phyloP scores from a whole-genome alignment of 2,797 vertebrate genomes.

The Sebastes melanostomus region DNA sequence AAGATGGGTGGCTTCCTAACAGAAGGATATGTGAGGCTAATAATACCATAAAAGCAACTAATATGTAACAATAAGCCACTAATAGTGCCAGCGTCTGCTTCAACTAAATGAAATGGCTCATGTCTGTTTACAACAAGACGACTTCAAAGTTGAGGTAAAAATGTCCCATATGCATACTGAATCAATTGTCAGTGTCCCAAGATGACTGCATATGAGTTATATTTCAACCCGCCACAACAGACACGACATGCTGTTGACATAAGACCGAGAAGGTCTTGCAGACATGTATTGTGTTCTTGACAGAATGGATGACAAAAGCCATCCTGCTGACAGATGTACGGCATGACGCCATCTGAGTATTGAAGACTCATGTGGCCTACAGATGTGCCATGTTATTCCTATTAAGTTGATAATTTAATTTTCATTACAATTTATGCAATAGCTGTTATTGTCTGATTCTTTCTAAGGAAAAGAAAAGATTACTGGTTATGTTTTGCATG shows the following conservation, averaged over 20 bases:
- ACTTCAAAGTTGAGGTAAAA: not conserved
- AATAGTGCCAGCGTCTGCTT: not conserved
- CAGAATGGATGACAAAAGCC: slow-evolving; percentile 5
- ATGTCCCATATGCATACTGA: not conserved
- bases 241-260: slow-evolving; percentile 19
- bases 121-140: not conserved
- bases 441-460: not conserved
- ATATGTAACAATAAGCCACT: not conserved
- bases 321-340: slow-evolving; percentile 32
- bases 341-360: slow-evolving; percentile 30
- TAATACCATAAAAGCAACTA: not conserved
- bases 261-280: not conserved
- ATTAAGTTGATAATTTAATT: not conserved
- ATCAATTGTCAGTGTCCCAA: not conserved
- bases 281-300: slow-evolving; percentile 17
- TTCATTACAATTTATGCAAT: not conserved
- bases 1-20: not conserved
- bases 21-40: not conserved
- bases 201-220: not conserved
- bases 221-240: slow-evolving; percentile 11
- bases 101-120: not conserved
- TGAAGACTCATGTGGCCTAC: slow-evolving; percentile 72
- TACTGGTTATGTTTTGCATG: not conserved
- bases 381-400: slow-evolving; percentile 67
- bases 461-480: not conserved